A percentile compares a stretch with the other conserved stretches of the same genome.
Evolutionary conservation across 2,113 vertebrate species (phyloP).

Genomic region (Chloroceryle aenea): DNA sequence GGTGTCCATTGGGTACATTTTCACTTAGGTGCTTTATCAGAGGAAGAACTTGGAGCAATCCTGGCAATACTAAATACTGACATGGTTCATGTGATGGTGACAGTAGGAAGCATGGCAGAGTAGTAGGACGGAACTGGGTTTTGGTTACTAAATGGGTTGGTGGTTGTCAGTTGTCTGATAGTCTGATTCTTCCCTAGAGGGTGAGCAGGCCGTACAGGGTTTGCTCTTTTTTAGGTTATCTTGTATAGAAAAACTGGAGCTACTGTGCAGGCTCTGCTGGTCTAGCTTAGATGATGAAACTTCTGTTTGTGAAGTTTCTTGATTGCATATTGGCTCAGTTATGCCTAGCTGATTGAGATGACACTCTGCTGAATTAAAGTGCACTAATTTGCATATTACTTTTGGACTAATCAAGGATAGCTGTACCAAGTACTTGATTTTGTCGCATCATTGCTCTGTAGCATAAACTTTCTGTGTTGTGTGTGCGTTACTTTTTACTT

Average conservation of each 20-base stretch:
- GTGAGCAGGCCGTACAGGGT: background rate
- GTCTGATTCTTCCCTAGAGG: background rate
- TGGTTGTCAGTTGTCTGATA: background rate
- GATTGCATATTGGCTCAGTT: constrained; percentile 35
- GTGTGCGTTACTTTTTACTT: background rate
- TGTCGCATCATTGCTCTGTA: background rate
- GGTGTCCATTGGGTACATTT: background rate
- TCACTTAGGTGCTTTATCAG: fast-evolving
- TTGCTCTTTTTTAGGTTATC: background rate
- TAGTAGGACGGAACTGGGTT: background rate
- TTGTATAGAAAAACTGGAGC: background rate
- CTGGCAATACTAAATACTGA: background rate
- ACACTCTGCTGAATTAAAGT: background rate
- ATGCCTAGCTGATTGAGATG: constrained; percentile 28
- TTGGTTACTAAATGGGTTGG: background rate
- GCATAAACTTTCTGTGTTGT: background rate
- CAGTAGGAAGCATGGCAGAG: background rate
- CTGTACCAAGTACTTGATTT: background rate
- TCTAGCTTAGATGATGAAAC: background rate
- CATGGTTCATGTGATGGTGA: background rate
- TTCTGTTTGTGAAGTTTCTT: constrained; percentile 5
- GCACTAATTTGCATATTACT: constrained; percentile 5
- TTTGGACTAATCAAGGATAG: constrained; percentile 9
- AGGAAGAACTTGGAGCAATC: background rate
- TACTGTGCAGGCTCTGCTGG: background rate